Percentiles rank a stretch among this genome's conserved stretches.
phyloP scores from a whole-genome alignment of 2,113 vertebrate genomes.

The Dermatemys mawii region DNA sequence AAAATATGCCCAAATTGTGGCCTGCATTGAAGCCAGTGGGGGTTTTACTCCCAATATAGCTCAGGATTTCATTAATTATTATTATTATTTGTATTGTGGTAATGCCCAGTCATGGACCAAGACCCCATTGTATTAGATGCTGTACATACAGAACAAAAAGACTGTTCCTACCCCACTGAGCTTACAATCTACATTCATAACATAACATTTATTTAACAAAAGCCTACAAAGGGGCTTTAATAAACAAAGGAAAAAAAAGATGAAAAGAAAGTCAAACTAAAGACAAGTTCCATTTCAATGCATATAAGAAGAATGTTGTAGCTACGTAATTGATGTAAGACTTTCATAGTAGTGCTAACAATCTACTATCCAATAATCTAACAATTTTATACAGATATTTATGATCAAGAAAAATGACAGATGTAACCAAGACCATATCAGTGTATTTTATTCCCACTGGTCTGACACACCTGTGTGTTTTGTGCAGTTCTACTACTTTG shows the following conservation, averaged over 20 bases:
- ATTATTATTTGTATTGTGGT: not conserved
- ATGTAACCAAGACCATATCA: accelerated
- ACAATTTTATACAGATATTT: not conserved
- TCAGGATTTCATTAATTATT: not conserved
- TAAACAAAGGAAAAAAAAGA: not conserved
- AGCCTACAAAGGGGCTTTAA: not conserved
- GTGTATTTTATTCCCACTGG: not conserved
- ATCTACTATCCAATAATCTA: not conserved
- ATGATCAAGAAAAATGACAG: not conserved
- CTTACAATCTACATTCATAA: not conserved
- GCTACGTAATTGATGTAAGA: accelerated
- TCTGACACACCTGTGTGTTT: constrained; percentile 88
- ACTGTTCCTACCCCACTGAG: not conserved
- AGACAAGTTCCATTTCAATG: not conserved
- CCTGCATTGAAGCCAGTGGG: not conserved
- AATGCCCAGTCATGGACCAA: not conserved
- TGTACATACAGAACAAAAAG: not conserved
- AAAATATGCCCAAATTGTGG: not conserved
- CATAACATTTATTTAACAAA: not conserved
- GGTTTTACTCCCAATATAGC: not conserved
- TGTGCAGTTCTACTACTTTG: constrained; percentile 94
- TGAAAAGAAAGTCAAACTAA: not conserved
- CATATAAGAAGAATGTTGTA: not conserved
- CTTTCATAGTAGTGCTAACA: not conserved
- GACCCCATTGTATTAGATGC: not conserved